phyloP scores from a whole-genome alignment of 2,113 vertebrate genomes.

The Hippoglossus stenolepis region DNA sequence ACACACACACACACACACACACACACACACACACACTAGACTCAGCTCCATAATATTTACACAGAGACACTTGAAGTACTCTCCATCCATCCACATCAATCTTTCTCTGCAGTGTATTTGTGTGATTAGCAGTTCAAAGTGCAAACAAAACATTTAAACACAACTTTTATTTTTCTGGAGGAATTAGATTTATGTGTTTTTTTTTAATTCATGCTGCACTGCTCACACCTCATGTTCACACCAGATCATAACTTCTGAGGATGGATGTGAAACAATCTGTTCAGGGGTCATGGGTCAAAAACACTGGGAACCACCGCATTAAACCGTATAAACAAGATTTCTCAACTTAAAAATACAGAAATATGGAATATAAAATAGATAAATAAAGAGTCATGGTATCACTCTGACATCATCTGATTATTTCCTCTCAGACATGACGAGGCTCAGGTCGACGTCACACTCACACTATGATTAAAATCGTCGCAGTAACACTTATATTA shows the following conservation, averaged over 20 bases:
- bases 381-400: background rate
- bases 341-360: background rate
- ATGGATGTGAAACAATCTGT: background rate
- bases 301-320: background rate
- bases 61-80: background rate
- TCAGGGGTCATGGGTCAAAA: background rate
- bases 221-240: background rate
- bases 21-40: background rate
- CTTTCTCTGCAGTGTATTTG: background rate
- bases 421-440: slow-evolving; percentile 4
- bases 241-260: background rate
- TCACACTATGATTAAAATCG: too few relatives aligned
- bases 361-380: background rate
- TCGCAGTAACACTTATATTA: too few relatives aligned
- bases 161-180: background rate
- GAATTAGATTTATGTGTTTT: background rate
- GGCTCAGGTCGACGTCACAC: background rate
- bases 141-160: background rate
- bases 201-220: too few relatives aligned
- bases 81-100: background rate
- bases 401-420: background rate
- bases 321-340: background rate
- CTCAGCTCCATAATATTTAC: background rate
- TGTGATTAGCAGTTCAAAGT: slow-evolving; percentile 11
- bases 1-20: background rate